A percentile compares a stretch with the other conserved stretches of the same genome.
Evolutionary conservation across 2,797 vertebrate genomes (phyloP).

Genomic region (Myotis vivesi): DNA sequence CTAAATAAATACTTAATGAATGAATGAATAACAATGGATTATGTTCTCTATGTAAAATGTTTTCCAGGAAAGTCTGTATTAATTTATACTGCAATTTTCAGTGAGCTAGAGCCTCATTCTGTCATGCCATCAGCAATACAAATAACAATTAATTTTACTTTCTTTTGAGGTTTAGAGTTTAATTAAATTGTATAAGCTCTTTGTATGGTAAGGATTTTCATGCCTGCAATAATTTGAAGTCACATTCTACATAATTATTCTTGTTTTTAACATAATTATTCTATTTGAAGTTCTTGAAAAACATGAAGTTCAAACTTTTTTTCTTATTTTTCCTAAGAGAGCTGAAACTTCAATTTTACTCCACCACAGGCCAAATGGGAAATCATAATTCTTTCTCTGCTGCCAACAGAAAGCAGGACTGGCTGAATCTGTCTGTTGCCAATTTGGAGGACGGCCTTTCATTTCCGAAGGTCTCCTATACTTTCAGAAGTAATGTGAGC

Average conservation of each 20-base stretch:
- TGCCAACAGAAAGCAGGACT: not conserved
- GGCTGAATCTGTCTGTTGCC: not conserved
- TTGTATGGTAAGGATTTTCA: not conserved
- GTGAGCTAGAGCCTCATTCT: not conserved
- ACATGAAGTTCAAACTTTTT: not conserved
- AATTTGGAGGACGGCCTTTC: not conserved
- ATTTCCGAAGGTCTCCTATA: not conserved
- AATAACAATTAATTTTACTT: slow-evolving; percentile 23
- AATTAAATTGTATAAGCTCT: not conserved
- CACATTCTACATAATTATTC: not conserved
- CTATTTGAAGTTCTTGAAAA: not conserved
- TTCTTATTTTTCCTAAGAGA: not conserved
- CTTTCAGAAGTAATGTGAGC: not conserved
- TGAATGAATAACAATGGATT: not conserved
- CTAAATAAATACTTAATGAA: not conserved
- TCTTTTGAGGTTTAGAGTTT: not conserved
- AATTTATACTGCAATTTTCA: not conserved
- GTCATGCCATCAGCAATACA: not conserved
- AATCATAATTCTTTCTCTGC: not conserved
- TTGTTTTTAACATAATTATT: not conserved
- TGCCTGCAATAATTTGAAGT: not conserved
- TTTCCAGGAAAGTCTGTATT: not conserved
- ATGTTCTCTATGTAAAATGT: not conserved
- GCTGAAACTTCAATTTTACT: not conserved
- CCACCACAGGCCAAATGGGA: not conserved